Base-by-base conservation (phyloP, 2,797 vertebrate species). In the Acanthiza pusilla region DNA sequence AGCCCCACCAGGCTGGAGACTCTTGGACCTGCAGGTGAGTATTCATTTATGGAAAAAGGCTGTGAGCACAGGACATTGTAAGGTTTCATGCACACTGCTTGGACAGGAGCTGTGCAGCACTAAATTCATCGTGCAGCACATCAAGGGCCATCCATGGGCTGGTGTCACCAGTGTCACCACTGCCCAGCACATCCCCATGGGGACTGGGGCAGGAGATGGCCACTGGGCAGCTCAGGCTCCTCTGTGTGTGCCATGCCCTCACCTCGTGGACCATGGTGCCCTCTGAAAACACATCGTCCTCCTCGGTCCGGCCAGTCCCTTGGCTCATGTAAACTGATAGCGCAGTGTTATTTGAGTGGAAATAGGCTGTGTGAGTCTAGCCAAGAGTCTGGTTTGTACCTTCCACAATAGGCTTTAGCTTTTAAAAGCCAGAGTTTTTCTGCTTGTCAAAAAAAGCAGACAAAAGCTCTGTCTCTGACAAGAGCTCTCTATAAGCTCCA, bases 381-480 rank as follows among this genome's bases (percentile, higher is more conserved):
- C 85, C 80, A 85, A 75, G 53, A 86, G 77, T 85, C 83, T 94
- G 93, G 88, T 89, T 91, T 95, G 88, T 83, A 36, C 42, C 30
- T 88, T 63, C 93, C 43, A 97, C 95, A 93, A 92, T 85, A 82
- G 84, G 53, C n/a, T 95, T 74, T 81, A 63, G 53, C 82, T 93
- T 95, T 92, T 81, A 96, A 96, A 93, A 96, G 54, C 58, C 38
- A 16, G 71, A 43, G 74, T 26, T 91, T 96, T 95, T 92, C 85
- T 92, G 92, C 89, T 92, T 96, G 88, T 93, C 80, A 92, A 14
- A 95, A 94, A 94, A 94, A 88, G 72, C 84, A 96, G 96, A 97
- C 91, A 96, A 93, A 96, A 90, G 92, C 85, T 62, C 60, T 0
- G 2, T 79, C 88, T 93, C 73, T 88, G 87, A 95, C 80, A 93